A percentile compares a stretch with the other conserved stretches of the same genome.
phyloP scores from a whole-genome alignment of 2,888 invertebrate genomes.

The Ophion costatus region DNA sequence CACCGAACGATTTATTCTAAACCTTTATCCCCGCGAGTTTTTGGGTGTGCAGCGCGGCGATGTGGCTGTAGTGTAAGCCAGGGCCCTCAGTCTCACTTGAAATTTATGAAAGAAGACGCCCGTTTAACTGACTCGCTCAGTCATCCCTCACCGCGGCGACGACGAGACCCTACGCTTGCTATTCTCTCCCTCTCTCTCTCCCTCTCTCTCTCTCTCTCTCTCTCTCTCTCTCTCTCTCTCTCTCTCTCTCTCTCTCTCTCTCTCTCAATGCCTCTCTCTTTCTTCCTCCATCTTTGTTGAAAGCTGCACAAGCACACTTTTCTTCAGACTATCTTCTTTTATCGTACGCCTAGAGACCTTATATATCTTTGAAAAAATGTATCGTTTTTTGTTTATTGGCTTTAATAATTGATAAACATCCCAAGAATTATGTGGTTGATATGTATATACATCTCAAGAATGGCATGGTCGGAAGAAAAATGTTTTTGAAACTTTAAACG shows the following conservation, averaged over 20 bases:
- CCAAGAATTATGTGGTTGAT: too few species aligned
- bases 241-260: too few species aligned
- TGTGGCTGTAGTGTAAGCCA: conserved; percentile 33
- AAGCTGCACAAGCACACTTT: too few species aligned
- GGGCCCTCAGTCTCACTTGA: conserved; percentile 73
- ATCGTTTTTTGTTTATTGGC: too few species aligned
- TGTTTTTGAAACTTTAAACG: too few species aligned
- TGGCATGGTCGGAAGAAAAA: too few species aligned
- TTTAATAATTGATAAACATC: too few species aligned
- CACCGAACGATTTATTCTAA: conserved; percentile 82
- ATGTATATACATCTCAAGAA: too few species aligned
- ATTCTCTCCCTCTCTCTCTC: conserved; percentile 67
- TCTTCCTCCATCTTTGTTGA: conserved; percentile 41
- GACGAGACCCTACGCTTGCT: conserved; percentile 75
- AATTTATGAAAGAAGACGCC: conserved; percentile 83
- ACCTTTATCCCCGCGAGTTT: conserved; percentile 78
- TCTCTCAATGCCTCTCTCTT: too few species aligned
- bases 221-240: too few species aligned
- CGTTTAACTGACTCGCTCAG: conserved; percentile 83
- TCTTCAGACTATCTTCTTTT: conserved; percentile 28
- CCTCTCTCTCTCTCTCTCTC: neutral
- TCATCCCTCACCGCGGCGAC: conserved; percentile 81
- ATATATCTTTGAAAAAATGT: too few species aligned
- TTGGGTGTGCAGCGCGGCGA: conserved; percentile 36
- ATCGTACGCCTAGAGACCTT: too few species aligned